These are phyloP conservation scores for Sternarchorhynchus goeldii DNA, from an alignment of 2,797 vertebrate species.

Conservation along the genomic window DNA sequence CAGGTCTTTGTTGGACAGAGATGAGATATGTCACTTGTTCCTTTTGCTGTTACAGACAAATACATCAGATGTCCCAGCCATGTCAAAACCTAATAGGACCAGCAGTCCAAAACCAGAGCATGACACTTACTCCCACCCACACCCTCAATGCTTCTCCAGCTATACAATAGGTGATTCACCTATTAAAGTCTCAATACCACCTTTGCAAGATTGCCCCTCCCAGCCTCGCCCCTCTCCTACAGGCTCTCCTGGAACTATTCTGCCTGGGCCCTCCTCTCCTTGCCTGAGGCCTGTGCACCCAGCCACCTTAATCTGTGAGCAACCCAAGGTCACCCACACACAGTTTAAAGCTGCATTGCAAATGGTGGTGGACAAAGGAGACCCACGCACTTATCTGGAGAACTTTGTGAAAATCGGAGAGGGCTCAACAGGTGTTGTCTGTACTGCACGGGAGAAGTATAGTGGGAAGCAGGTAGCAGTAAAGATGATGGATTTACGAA, in stretches of 20 bases:
- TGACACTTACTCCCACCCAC: slow-evolving; percentile 21
- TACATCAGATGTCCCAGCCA: slow-evolving; percentile 27
- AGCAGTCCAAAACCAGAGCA: slow-evolving; percentile 65
- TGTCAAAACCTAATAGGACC: slow-evolving; percentile 66
- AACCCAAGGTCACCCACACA: slow-evolving; percentile 81
- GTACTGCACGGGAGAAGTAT: slow-evolving; percentile 85
- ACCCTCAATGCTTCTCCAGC: slow-evolving; percentile 47
- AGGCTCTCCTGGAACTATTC: slow-evolving; percentile 74
- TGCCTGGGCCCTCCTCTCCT: slow-evolving; percentile 77
- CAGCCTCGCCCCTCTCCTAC: slow-evolving; percentile 72
- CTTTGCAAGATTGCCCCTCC: slow-evolving; percentile 63
- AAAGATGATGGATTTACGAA: slow-evolving; percentile 95
- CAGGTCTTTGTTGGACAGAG: not conserved
- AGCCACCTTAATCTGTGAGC: slow-evolving; percentile 59
- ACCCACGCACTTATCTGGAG: slow-evolving; percentile 82
- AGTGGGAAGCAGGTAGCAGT: slow-evolving; percentile 89
- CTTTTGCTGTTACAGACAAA: slow-evolving; percentile 46
- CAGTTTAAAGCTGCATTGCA: slow-evolving; percentile 90
- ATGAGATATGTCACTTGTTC: not conserved
- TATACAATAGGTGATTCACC: slow-evolving; percentile 45
- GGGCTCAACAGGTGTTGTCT: slow-evolving; percentile 92
- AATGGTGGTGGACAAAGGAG: slow-evolving; percentile 90
- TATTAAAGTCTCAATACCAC: slow-evolving; percentile 7
- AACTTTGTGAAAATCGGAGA: slow-evolving; percentile 93
- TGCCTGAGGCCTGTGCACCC: slow-evolving; percentile 67